Conservation (phyloP, 2,113 vertebrate genomes). For the Capreolus pygargus region DNA sequence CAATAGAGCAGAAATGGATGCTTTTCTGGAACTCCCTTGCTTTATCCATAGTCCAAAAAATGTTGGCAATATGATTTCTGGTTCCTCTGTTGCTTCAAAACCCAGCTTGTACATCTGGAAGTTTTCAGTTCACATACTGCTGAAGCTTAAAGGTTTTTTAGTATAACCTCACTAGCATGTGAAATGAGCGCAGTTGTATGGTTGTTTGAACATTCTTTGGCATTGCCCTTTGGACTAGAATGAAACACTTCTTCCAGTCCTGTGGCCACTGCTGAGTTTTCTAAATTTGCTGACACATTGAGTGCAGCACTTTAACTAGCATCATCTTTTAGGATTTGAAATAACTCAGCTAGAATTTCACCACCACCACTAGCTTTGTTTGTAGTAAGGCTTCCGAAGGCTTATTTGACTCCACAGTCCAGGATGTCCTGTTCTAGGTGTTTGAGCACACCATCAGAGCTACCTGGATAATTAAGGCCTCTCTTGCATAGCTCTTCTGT, state of each 20-base stretch:
- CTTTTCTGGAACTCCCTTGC: background rate
- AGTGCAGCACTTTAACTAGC: background rate
- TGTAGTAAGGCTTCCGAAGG: background rate
- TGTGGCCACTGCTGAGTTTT: background rate
- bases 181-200: background rate
- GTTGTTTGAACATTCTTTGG: background rate
- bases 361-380: background rate
- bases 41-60: background rate
- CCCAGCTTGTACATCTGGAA: background rate
- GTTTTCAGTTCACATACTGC: background rate
- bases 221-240: background rate
- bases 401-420: background rate
- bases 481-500: background rate
- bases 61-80: background rate
- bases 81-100: background rate
- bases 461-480: background rate
- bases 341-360: background rate
- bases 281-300: background rate
- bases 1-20: background rate
- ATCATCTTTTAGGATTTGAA: background rate
- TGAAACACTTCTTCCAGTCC: background rate
- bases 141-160: background rate
- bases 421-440: background rate
- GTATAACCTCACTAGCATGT: background rate
- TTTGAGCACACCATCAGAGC: background rate